phyloP scores from a whole-genome alignment of 2,888 invertebrate genomes.

The Leptopterna dolabrata region DNA sequence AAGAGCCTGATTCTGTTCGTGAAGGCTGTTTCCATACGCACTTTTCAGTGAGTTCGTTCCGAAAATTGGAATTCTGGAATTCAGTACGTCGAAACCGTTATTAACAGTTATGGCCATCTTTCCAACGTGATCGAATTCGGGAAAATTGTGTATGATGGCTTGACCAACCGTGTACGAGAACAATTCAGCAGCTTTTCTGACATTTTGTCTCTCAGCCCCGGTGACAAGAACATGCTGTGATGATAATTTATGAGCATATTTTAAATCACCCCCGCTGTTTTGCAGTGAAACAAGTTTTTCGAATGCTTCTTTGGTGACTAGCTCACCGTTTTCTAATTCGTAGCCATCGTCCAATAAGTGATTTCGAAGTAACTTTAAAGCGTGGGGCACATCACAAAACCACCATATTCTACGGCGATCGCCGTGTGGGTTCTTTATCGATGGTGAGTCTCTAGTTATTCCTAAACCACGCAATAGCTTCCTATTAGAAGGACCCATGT shows the following conservation, averaged over 20 bases:
- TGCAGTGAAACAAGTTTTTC: too few relatives aligned
- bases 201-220: background rate
- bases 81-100: background rate
- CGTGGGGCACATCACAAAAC: background rate
- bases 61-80: background rate
- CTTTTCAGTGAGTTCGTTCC: background rate
- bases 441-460: background rate
- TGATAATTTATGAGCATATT: background rate
- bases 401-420: background rate
- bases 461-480: background rate
- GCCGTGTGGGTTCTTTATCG: background rate
- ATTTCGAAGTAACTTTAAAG: background rate
- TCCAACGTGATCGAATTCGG: background rate
- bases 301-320: too few relatives aligned
- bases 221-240: background rate
- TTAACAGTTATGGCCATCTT: background rate
- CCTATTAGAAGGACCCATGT: background rate
- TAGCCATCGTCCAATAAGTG: background rate
- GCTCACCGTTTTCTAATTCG: too few relatives aligned
- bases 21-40: background rate
- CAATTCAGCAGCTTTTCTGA: background rate
- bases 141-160: background rate
- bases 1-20: background rate
- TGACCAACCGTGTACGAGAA: background rate
- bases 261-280: background rate